Conservation (phyloP, 1,140 invertebrate genomes). For the Scaptomyza montana region DNA sequence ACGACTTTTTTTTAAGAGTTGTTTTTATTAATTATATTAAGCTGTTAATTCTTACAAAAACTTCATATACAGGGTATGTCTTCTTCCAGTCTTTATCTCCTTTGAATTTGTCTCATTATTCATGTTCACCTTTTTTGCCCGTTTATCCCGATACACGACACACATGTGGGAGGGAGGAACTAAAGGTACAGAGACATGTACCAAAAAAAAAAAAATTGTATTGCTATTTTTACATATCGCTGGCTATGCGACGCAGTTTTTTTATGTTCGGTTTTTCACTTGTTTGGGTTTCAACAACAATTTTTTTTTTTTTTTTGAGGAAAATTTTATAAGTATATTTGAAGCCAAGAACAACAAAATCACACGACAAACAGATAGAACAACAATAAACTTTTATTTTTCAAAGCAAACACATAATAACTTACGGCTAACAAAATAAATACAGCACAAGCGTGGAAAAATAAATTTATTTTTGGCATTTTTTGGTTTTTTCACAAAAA, state of each 20-base stretch:
- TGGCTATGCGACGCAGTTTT: conserved; percentile 54
- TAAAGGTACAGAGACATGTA: neutral
- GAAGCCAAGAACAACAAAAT: conserved; percentile 27
- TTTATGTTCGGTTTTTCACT: conserved; percentile 43
- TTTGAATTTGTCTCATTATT: conserved; percentile 8
- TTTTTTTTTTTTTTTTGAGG: conserved; percentile 33
- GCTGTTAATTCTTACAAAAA: too few relatives aligned
- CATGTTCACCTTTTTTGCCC: conserved; percentile 12
- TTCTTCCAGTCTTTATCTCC: neutral
- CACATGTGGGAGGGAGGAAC: neutral
- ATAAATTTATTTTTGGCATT: neutral
- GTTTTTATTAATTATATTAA: too few relatives aligned
- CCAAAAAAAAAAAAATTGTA: neutral
- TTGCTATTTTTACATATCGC: conserved; percentile 48
- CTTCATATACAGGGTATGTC: conserved; percentile 6
- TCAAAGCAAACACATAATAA: conserved; percentile 33
- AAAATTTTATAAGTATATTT: conserved; percentile 33
- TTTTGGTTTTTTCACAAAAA: neutral
- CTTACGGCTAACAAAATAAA: conserved; percentile 50
- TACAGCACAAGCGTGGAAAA: conserved; percentile 34
- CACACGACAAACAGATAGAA: conserved; percentile 12
- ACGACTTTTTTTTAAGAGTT: too few relatives aligned
- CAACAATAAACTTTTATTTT: conserved; percentile 52
- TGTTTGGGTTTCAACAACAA: conserved; percentile 40
- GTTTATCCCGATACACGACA: conserved; percentile 28